Evolutionary conservation across 1,140 invertebrate species (phyloP).

Genomic region (Temnothorax nylanderi): DNA sequence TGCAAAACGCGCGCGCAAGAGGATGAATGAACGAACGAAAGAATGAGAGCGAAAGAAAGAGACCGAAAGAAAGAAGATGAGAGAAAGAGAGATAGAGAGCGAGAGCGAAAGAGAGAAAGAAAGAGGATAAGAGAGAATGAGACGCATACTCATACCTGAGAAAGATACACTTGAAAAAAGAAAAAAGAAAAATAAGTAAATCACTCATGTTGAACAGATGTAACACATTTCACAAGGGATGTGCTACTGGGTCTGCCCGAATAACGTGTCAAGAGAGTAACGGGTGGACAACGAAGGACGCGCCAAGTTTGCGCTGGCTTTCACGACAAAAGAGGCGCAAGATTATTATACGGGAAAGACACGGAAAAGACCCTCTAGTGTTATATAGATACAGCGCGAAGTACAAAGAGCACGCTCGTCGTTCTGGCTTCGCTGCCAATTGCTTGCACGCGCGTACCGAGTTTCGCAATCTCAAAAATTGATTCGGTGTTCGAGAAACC

Average conservation of each 20-base stretch:
- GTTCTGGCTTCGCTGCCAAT: constrained; percentile 70
- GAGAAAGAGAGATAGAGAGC: constrained; percentile 34
- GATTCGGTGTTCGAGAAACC: constrained; percentile 11
- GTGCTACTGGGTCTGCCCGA: constrained; percentile 76
- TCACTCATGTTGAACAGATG: constrained; percentile 69
- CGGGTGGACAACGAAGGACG: constrained; percentile 35
- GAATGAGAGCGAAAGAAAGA: constrained; percentile 46
- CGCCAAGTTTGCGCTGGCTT: constrained; percentile 9
- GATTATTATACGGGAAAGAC: background rate
- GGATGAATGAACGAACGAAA: constrained; percentile 45
- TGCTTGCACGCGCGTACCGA: constrained; percentile 69
- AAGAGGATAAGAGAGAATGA: constrained; percentile 70
- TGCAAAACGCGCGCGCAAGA: constrained; percentile 72
- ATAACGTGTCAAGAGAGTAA: constrained; percentile 50
- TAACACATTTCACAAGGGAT: constrained; percentile 76
- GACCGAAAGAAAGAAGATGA: constrained; percentile 40
- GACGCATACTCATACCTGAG: constrained; percentile 81
- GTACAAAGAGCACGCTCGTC: constrained; percentile 67
- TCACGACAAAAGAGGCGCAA: background rate
- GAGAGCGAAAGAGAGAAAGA: constrained; percentile 59
- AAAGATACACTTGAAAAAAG: constrained; percentile 76
- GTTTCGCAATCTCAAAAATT: constrained; percentile 35
- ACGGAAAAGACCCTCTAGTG: constrained; percentile 35
- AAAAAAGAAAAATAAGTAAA: constrained; percentile 42
- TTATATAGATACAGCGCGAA: constrained; percentile 42